Evolutionary conservation across 1,140 invertebrate species (phyloP), one percentile per base, ranked within the genome.

Genomic region (Mesaphorura yosii): DNA sequence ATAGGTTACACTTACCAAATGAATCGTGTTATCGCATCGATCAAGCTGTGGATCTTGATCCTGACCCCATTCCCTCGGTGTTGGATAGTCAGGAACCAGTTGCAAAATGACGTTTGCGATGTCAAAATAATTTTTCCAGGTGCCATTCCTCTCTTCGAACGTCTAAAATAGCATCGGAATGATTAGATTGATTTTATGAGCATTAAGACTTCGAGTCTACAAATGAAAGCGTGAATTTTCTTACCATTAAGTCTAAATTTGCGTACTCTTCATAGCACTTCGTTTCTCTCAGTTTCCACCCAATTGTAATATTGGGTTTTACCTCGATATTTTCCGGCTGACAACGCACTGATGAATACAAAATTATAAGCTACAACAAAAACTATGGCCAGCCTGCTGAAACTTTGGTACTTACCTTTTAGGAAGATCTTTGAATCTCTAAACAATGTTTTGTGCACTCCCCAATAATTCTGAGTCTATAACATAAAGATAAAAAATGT

Each of bases 241-340:
- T 57, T 58, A 68, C 64, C 42, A 62, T 20, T 20, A 64, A 56
- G 48, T 69, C 64, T 23, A 64, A 48, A 27, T 49, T 55, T 23
- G 66, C 41, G 55, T 70, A 71, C 51, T 70, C 69, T 48, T 68
- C 65, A 64, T 64, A 70, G 57, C 69, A 72, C 6, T 66, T 66
- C 31, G 66, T 66, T 37, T 66, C 59, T 34, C 66, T 48, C 15
- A 70, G 22, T 20, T 66, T 56, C 66, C 65, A 69, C 3, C 57
- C 56, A 46, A 70, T 60, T 3, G 26, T 23, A 27, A 55, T 29
- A 39, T 48, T 46, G 14, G 14, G 12, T 15, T 17, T 20, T 31
- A 12, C 6, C 5, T 31, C 46, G n/a, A n/a, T n/a, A n/a, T n/a
- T n/a, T n/a, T 10, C 20, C 28, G 4, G 15, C 22, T 12, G 27